Percentiles rank a stretch among this genome's conserved stretches.
These are phyloP conservation scores for Sinocyclocheilus anshuiensis DNA, from an alignment of 2,113 vertebrate genomes.

Conservation along the genomic window DNA sequence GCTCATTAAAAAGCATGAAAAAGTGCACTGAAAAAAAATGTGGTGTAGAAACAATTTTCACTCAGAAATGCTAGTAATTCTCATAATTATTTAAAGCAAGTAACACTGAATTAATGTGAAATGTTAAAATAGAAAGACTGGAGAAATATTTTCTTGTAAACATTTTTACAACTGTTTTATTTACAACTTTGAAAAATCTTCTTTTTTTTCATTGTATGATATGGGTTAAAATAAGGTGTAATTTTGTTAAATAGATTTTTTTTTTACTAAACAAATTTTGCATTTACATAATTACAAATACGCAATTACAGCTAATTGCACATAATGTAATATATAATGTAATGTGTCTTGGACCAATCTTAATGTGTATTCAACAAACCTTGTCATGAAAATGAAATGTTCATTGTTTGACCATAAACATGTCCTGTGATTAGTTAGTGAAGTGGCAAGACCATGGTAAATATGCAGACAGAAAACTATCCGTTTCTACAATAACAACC, in stretches of 20 bases:
- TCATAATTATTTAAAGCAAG: background rate
- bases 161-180: background rate
- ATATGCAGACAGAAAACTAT: background rate
- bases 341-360: background rate
- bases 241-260: background rate
- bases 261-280: background rate
- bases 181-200: too few species aligned
- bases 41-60: background rate
- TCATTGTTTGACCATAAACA: background rate
- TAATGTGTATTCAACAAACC: background rate
- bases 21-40: background rate
- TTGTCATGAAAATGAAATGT: background rate
- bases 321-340: background rate
- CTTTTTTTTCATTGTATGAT: background rate
- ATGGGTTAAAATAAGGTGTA: background rate
- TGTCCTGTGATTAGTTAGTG: background rate
- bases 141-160: background rate
- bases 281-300: too few species aligned
- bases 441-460: background rate
- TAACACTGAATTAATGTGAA: background rate
- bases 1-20: constrained; percentile 1
- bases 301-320: background rate
- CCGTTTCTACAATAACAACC: background rate
- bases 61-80: background rate
- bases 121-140: background rate